Evolutionary conservation across 2,113 vertebrate species (phyloP), one percentile per base, ranked within the genome.

Genomic region (Cynocephalus volans): DNA sequence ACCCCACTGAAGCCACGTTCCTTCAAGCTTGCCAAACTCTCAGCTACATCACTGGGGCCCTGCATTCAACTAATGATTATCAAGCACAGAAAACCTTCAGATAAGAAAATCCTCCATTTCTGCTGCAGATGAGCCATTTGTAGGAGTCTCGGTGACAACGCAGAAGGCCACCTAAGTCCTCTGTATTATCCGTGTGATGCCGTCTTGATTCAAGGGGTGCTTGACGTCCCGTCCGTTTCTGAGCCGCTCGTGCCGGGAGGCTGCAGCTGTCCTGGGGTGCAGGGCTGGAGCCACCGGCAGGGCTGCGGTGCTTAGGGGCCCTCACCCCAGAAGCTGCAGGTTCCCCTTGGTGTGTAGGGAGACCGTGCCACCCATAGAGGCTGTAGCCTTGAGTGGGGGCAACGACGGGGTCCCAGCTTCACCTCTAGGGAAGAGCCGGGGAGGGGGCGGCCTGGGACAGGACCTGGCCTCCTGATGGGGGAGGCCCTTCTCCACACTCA

Each of bases 51-150:
- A 0, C 93, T 0, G 10, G 17, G 60, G 26, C 82, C 82, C 88
- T 5, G 1, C 45, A 17, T 41, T 24, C 79, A 11, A 69, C 31
- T 5, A 48, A 33, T 36, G 7, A 52, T 41, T n/a, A 33, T 9
- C 52, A 81, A 97, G 95, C 97, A 95, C 95, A 96, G 97, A 72
- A 69, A 54, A 48, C 81, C 1, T 0, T 88, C 41, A 6, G 33
- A 14, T 50, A 6, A 56, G 87, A 58, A 80, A 76, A 83, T 1
- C 26, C 36, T n/a, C 88, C 64, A 19, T 91, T 79, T 97, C 70
- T 96, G 90, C 95, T 93, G 48, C 82, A 81, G 36, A 60, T 65
- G 95, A 94, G 95, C 94, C 97, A 28, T 23, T 54, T 12, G 64
- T 19, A 5, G 36, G 85, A 33, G 36, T 13, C 84, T 77, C 76